Evolutionary conservation across 2,888 invertebrate genomes (phyloP).

Genomic region (Actias luna): DNA sequence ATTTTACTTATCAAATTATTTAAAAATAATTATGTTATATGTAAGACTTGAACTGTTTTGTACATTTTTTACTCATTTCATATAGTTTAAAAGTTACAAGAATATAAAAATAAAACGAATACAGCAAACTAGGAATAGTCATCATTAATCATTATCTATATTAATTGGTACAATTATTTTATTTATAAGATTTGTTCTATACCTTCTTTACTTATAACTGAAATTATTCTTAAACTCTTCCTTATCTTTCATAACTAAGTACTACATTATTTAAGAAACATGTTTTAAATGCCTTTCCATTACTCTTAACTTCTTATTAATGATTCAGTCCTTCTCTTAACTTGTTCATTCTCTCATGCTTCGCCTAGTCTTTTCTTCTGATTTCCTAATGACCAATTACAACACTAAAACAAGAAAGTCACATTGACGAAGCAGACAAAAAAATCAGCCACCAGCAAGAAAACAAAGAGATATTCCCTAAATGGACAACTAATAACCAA

Average conservation of each 20-base stretch:
- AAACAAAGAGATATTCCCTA: neutral
- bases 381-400: conserved; percentile 42
- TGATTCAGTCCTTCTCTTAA: conserved; percentile 35
- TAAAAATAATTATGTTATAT: neutral
- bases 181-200: neutral
- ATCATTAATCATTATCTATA: neutral
- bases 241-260: conserved; percentile 14
- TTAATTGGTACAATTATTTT: neutral
- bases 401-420: conserved; percentile 49
- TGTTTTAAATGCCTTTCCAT: conserved; percentile 13
- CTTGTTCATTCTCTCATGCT: conserved; percentile 55
- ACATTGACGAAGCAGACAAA: conserved; percentile 42
- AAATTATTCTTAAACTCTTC: conserved; percentile 14
- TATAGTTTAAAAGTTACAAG: neutral
- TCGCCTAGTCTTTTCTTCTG: conserved; percentile 48
- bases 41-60: neutral
- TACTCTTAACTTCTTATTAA: conserved; percentile 22
- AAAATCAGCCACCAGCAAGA: conserved; percentile 10
- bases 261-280: conserved; percentile 16
- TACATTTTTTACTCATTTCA: neutral
- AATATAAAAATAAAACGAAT: neutral
- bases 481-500: neutral
- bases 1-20: neutral
- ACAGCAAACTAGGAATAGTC: neutral
- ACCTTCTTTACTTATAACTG: conserved; percentile 9